Evolutionary conservation across 2,113 vertebrate genomes (phyloP).

Genomic region (Mystacornis crossleyi): DNA sequence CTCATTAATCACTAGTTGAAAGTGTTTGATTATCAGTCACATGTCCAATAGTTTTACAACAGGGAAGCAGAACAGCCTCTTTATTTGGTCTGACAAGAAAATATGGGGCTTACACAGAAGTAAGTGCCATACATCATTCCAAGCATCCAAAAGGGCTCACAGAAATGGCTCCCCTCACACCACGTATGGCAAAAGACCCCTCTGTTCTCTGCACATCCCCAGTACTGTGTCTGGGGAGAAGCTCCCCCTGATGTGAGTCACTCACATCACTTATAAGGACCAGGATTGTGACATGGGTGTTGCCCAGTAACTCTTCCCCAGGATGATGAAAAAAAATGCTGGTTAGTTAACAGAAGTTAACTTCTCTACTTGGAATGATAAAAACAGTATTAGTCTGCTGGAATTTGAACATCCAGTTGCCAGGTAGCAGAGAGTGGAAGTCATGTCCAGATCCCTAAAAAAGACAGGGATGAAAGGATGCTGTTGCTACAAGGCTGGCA

Average conservation of each 20-base stretch:
- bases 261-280: neutral
- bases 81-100: neutral
- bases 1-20: neutral
- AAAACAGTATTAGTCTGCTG: neutral
- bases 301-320: neutral
- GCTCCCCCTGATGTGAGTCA: neutral
- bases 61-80: neutral
- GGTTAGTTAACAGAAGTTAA: neutral
- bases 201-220: neutral
- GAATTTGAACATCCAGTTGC: neutral
- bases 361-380: neutral
- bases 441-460: neutral
- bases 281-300: neutral
- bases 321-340: neutral
- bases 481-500: neutral
- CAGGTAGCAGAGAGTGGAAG: neutral
- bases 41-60: neutral
- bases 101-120: neutral
- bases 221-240: neutral
- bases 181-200: accelerated
- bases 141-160: neutral
- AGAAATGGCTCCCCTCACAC: neutral
- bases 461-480: neutral
- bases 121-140: neutral
- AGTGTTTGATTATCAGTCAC: neutral